phyloP scores from a whole-genome alignment of 1,140 invertebrate species.

The Diachasma alloeum region DNA sequence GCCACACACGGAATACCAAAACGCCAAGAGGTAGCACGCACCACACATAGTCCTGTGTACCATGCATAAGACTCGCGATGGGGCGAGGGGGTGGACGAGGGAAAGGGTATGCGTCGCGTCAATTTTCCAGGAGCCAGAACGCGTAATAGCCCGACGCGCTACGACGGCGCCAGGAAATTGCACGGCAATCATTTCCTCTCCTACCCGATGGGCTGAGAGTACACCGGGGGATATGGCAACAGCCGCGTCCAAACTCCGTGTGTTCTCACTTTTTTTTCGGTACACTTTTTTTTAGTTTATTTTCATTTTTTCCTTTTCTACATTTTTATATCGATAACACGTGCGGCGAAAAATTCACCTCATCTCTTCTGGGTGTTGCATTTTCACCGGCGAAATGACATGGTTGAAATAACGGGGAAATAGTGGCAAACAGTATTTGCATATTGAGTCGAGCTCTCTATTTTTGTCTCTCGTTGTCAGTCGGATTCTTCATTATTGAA shows the following conservation, averaged over 20 bases:
- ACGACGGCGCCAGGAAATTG: constrained; percentile 35
- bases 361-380: background rate
- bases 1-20: background rate
- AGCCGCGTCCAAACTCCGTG: constrained; percentile 12
- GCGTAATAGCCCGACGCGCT: constrained; percentile 25
- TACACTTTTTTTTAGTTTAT: background rate
- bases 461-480: background rate
- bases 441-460: background rate
- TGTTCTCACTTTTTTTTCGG: background rate
- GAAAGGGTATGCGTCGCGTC: constrained; percentile 17
- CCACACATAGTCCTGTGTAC: too few species aligned
- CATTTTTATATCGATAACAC: constrained; percentile 10
- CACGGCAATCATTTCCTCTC: constrained; percentile 37
- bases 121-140: constrained; percentile 31
- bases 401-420: background rate
- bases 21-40: background rate
- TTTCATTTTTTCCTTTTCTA: background rate
- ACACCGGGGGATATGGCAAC: constrained; percentile 14
- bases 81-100: too few species aligned
- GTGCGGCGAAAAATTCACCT: background rate
- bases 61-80: background rate
- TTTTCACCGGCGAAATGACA: background rate
- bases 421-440: background rate
- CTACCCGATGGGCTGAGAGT: constrained; percentile 9
- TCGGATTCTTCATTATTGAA: too few species aligned